A percentile compares a stretch with the other conserved stretches of the same genome.
These are phyloP conservation scores for Tenodera sinensis DNA, from an alignment of 2,888 invertebrate species.

Conservation along the genomic window DNA sequence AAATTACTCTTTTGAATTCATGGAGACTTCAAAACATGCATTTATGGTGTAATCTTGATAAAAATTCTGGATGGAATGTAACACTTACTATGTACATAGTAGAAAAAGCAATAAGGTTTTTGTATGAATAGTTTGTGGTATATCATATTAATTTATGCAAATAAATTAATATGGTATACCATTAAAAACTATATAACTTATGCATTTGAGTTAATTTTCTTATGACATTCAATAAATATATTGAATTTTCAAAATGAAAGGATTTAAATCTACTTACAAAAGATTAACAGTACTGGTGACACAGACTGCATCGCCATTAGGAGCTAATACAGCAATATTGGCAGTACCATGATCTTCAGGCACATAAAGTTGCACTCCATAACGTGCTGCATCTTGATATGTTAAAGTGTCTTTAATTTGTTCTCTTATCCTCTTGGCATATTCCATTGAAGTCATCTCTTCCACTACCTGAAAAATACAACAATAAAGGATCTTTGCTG, in stretches of 20 bases:
- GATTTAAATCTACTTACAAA: constrained; percentile 57
- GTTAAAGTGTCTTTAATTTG: constrained; percentile 58
- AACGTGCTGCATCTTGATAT: constrained; percentile 62
- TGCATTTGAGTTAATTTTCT: too few species aligned
- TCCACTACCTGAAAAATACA: constrained; percentile 52
- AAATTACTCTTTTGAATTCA: too few species aligned
- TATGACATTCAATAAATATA: too few species aligned
- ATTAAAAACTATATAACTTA: too few species aligned
- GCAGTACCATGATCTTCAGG: constrained; percentile 79
- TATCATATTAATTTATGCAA: too few species aligned
- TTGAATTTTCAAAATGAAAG: constrained; percentile 29
- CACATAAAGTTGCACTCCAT: constrained; percentile 61
- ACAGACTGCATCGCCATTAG: constrained; percentile 86
- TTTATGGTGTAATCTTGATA: too few species aligned
- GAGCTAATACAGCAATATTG: constrained; percentile 78
- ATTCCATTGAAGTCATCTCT: constrained; percentile 61
- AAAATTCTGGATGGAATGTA: too few species aligned
- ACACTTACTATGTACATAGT: too few species aligned
- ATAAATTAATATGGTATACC: too few species aligned
- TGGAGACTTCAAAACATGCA: too few species aligned
- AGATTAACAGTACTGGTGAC: constrained; percentile 87
- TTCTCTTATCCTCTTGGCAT: constrained; percentile 53
- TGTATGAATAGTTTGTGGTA: too few species aligned
- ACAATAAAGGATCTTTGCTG: neutral
- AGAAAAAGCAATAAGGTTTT: too few species aligned